Base-by-base conservation (phyloP, 2,113 vertebrate species). In the Phrynocephalus versicolor region DNA sequence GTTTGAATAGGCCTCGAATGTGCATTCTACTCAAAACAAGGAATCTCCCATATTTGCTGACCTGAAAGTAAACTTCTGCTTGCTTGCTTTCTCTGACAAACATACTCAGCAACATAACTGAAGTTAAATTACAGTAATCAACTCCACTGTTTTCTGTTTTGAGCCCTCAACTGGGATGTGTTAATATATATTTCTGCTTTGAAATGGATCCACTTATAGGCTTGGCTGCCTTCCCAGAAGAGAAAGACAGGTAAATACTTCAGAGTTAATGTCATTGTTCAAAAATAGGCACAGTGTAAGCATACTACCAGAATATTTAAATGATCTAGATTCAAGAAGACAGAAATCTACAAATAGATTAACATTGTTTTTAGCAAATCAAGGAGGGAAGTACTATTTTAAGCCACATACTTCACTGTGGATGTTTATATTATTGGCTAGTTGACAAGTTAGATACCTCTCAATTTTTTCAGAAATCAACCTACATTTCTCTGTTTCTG, bases 151-250 rank as follows among this genome's bases (percentile, higher is more conserved):
- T 57, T 37, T 69, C 62, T 67, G 27, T 57, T 23, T 57, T 67
- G 57, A 58, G 62, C 33, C 16, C 51, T 58, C 51, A 70, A 14
- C 37, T 39, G 58, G 16, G 74, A 70, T 39, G 25, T 12, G 45
- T 78, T 58, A 70, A 70, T 78, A 57, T 33, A 78, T 30, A 65
- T 23, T 69, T 37, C 65, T 84, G 73, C 82, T 64, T 55, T 35
- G 60, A 69, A 41, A 78, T 37, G 9, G 73, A 82, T 37, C 16
- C 83, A 78, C 15, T 78, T 77, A 69, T 23, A 37, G n/a, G 21
- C 55, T 77, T 84, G 74, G 74, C 74, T 69, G 45, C 41, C 37
- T 79, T 85, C 81, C 81, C 81, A 72, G 51, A 72, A 82, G 35
- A 33, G 45, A 57, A 70, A 82, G n/a, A 21, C 67, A 82, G 81